Percentiles rank a stretch among this genome's conserved stretches.
phyloP scores from a whole-genome alignment of 2,888 invertebrate species.

The Lamproptera curius region DNA sequence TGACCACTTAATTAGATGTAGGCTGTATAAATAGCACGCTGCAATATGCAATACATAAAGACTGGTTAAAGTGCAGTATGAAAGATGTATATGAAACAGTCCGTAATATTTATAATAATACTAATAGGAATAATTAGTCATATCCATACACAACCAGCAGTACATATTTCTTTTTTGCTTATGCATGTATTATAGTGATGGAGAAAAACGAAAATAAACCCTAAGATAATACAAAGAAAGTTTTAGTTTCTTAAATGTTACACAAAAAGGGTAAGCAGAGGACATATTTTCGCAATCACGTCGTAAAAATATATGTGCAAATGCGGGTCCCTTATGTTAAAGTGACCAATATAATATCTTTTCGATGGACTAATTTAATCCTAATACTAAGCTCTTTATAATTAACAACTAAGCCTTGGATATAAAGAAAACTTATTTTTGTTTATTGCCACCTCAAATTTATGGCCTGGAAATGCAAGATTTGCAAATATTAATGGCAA shows the following conservation, averaged over 20 bases:
- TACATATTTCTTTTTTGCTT: constrained; percentile 5
- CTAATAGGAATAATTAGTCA: constrained; percentile 1
- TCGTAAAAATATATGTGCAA: constrained; percentile 20
- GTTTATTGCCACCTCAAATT: no score
- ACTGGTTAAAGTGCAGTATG: no score
- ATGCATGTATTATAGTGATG: not conserved
- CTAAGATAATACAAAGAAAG: not conserved
- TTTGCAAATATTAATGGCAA: no score
- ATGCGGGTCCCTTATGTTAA: constrained; percentile 24
- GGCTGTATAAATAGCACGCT: no score
- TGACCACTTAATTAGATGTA: no score
- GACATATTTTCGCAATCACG: constrained; percentile 20
- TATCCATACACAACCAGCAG: constrained; percentile 16
- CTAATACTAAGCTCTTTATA: no score
- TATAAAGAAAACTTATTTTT: no score
- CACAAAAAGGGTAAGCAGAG: constrained; percentile 1
- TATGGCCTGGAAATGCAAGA: no score
- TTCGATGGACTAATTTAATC: constrained; percentile 7
- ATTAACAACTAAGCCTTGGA: no score
- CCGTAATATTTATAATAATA: no score
- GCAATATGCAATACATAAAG: no score
- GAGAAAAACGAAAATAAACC: not conserved
- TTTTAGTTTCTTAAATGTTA: not conserved
- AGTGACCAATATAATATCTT: constrained; percentile 6
- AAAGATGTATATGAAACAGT: no score